Conservation (phyloP, 1,140 invertebrate genomes). For the Drosophila dunni region DNA sequence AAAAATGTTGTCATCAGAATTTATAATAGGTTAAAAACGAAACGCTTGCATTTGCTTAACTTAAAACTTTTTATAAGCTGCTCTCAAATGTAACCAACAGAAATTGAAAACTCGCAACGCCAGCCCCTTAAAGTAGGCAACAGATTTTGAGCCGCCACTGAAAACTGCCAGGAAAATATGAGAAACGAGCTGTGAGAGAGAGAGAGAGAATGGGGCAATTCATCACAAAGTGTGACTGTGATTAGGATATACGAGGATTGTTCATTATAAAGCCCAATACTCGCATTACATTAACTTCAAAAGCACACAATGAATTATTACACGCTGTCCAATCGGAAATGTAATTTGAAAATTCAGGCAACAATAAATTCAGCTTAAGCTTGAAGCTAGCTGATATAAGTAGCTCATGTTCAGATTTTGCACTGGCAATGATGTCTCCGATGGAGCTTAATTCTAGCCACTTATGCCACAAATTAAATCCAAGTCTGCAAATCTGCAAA, state of each 20-base stretch:
- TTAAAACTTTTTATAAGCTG: background rate
- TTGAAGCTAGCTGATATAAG: slow-evolving; percentile 1
- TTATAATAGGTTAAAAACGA: background rate
- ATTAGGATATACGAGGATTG: slow-evolving; percentile 12
- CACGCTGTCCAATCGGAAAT: slow-evolving; percentile 32
- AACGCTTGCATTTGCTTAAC: background rate
- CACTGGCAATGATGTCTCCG: slow-evolving; percentile 29
- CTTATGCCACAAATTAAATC: slow-evolving; percentile 63
- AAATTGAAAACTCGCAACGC: background rate
- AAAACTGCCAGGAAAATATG: slow-evolving; percentile 12
- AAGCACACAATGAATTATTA: slow-evolving; percentile 28
- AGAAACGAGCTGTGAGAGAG: slow-evolving; percentile 25
- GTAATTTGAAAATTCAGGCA: slow-evolving; percentile 33
- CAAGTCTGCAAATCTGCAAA: slow-evolving; percentile 51
- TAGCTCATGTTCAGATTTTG: slow-evolving; percentile 27
- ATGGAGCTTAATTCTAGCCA: slow-evolving; percentile 35
- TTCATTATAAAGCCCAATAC: slow-evolving; percentile 23
- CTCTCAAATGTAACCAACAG: slow-evolving; percentile 21
- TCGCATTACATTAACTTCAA: slow-evolving; percentile 13
- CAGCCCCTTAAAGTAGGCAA: slow-evolving; percentile 41
- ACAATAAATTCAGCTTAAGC: slow-evolving; percentile 45
- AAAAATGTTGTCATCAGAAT: background rate
- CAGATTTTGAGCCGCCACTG: slow-evolving; percentile 12
- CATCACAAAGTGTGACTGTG: slow-evolving; percentile 34
- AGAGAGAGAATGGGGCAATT: slow-evolving; percentile 25